A percentile compares a stretch with the other conserved stretches of the same genome.
phyloP scores from a whole-genome alignment of 1,140 invertebrate species.

The Cepaea nemoralis region DNA sequence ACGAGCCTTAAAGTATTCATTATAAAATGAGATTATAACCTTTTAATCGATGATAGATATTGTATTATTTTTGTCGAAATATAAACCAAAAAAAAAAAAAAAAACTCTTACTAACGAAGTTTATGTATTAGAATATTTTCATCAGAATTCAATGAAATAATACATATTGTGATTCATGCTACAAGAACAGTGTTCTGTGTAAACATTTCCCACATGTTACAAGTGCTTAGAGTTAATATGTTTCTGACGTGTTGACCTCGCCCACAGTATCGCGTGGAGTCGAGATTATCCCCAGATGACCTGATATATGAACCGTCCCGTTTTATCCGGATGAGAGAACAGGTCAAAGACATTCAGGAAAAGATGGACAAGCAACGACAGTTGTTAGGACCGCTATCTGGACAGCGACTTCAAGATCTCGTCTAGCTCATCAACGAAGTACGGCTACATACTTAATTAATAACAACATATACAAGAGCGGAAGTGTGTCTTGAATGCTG shows the following conservation, averaged over 20 bases:
- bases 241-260: neutral
- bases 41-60: no score
- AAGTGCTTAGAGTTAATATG: no score
- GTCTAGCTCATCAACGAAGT: neutral
- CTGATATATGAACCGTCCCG: slow-evolving; percentile 52
- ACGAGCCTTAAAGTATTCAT: no score
- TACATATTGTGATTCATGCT: no score
- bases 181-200: no score
- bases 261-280: slow-evolving; percentile 58
- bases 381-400: slow-evolving; percentile 59
- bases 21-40: no score
- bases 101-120: no score
- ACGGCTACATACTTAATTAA: neutral
- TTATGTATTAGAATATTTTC: no score
- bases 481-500: neutral
- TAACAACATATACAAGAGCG: neutral
- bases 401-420: slow-evolving; percentile 34
- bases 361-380: slow-evolving; percentile 61
- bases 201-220: no score
- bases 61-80: no score
- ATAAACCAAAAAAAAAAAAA: no score
- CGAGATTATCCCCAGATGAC: slow-evolving; percentile 52
- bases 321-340: slow-evolving; percentile 52
- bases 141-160: no score
- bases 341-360: slow-evolving; percentile 55